These are phyloP conservation scores for Melitaea cinxia DNA, from an alignment of 1,140 invertebrate genomes.

Conservation along the genomic window DNA sequence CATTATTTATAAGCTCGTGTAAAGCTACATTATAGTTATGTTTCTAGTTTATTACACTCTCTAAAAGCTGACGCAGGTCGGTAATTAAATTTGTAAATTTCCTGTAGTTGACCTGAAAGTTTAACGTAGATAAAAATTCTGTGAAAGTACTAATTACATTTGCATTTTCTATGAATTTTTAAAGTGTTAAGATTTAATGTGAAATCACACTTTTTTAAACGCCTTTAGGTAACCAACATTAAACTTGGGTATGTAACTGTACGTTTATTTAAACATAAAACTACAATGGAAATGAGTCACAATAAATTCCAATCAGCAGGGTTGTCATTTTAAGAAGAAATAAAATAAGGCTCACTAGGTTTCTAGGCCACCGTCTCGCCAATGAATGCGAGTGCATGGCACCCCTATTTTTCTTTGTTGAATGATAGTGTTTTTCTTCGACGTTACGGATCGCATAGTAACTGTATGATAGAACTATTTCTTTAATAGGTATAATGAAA, in stretches of 20 bases:
- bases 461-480: constrained; percentile 6
- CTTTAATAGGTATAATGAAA: constrained; percentile 21
- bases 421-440: constrained; percentile 23
- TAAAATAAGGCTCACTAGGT: constrained; percentile 26
- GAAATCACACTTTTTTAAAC: too few relatives aligned
- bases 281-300: constrained; percentile 1
- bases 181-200: neutral
- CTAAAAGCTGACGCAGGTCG: neutral
- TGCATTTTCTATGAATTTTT: constrained; percentile 9
- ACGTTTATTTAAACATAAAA: neutral
- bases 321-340: constrained; percentile 27
- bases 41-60: too few relatives aligned
- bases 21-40: too few relatives aligned
- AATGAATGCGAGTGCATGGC: constrained; percentile 31
- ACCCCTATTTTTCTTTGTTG: constrained; percentile 30
- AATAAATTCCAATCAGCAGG: constrained; percentile 27
- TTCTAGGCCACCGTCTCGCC: constrained; percentile 31
- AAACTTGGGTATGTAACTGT: neutral
- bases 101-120: neutral
- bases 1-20: too few relatives aligned
- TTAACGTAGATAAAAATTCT: neutral
- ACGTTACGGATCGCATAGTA: constrained; percentile 2
- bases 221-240: neutral
- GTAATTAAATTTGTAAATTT: constrained; percentile 3
- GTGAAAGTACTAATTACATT: constrained; percentile 6